Evolutionary conservation across 1,140 invertebrate genomes (phyloP).

Genomic region (Tachypleus tridentatus): DNA sequence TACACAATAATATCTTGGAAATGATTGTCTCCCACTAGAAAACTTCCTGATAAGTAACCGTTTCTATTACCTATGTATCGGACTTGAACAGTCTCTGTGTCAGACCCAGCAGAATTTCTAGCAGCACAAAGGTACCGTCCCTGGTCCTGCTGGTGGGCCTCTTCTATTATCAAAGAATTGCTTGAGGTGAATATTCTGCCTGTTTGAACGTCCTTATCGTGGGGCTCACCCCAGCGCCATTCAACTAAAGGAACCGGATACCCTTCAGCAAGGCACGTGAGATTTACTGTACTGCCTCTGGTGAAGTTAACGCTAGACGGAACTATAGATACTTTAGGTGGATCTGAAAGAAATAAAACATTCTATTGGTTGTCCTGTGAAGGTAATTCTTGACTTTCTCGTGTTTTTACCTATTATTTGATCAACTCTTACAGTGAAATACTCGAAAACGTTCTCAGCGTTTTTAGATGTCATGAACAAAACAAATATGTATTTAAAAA

Average conservation of each 20-base stretch:
- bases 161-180: slow-evolving; percentile 17
- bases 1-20: too few species aligned
- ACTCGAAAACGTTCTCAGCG: too few species aligned
- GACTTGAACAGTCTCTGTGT: slow-evolving; percentile 28
- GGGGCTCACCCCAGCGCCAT: slow-evolving; percentile 30
- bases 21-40: too few species aligned
- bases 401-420: too few species aligned
- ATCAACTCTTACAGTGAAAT: too few species aligned
- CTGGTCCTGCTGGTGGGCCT: slow-evolving; percentile 22
- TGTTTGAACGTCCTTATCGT: slow-evolving; percentile 8
- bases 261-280: slow-evolving; percentile 32
- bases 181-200: slow-evolving; percentile 8
- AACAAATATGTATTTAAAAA: neutral
- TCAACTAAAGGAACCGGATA: slow-evolving; percentile 30
- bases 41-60: too few species aligned
- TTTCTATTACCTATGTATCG: too few species aligned
- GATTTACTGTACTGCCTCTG: slow-evolving; percentile 32
- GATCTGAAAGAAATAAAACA: slow-evolving; percentile 24
- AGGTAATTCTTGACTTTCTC: too few species aligned
- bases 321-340: slow-evolving; percentile 31
- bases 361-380: too few species aligned
- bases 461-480: neutral
- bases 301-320: slow-evolving; percentile 10
- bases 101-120: slow-evolving; percentile 51
- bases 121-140: slow-evolving; percentile 45